Percentiles rank a stretch among this genome's conserved stretches.
Conservation (phyloP, 2,888 invertebrate species). For the Andricus quercusramuli region DNA sequence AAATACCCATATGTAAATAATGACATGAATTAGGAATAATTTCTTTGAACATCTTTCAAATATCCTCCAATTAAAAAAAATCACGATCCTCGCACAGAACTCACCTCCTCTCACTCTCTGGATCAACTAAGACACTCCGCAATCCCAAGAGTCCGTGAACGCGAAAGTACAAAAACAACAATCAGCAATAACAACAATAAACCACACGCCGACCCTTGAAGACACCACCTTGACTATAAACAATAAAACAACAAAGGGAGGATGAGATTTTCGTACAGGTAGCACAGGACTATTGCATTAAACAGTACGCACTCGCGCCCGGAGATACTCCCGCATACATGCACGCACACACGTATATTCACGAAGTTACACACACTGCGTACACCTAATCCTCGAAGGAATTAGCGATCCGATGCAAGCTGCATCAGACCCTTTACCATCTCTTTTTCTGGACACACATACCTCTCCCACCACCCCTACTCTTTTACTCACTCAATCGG, state of each 20-base stretch:
- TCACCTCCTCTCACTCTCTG: slow-evolving; percentile 17
- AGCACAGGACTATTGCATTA: slow-evolving; percentile 5
- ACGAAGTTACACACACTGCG: slow-evolving; percentile 46
- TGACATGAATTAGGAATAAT: background rate
- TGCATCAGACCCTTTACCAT: slow-evolving; percentile 41
- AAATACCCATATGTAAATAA: too few relatives aligned
- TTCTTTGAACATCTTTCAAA: background rate
- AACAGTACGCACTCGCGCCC: slow-evolving; percentile 24
- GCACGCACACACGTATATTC: slow-evolving; percentile 38
- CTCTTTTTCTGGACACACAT: slow-evolving; percentile 48
- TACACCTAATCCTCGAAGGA: slow-evolving; percentile 60
- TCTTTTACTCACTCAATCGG: slow-evolving; percentile 44
- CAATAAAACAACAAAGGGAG: slow-evolving; percentile 13
- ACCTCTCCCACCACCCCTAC: slow-evolving; percentile 43
- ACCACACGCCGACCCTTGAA: background rate
- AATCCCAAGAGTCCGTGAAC: slow-evolving; percentile 16
- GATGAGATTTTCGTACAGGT: slow-evolving; percentile 8
- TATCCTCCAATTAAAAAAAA: background rate
- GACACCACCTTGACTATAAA: slow-evolving; percentile 19
- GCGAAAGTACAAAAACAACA: slow-evolving; percentile 9
- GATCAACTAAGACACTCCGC: background rate
- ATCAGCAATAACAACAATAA: slow-evolving; percentile 18
- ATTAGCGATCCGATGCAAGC: slow-evolving; percentile 54
- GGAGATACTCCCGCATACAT: slow-evolving; percentile 6
- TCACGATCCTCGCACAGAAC: background rate